Evolutionary conservation across 2,888 invertebrate genomes (phyloP), one percentile per base, ranked within the genome.

Genomic region (Arrhopalites spinosus): DNA sequence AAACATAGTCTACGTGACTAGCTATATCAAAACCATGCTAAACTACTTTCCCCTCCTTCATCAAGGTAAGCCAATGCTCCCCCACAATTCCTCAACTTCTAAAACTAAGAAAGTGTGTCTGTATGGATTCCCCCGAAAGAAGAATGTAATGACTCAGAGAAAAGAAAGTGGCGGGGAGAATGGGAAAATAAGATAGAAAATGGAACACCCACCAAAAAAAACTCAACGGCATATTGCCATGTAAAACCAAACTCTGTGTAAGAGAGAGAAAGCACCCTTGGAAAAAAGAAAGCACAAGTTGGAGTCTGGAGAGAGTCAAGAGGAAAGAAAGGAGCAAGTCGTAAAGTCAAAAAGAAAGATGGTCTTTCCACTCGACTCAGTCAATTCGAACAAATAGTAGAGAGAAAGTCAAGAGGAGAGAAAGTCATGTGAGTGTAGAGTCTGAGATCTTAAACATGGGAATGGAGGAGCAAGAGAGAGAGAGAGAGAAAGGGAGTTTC

Each of bases 371-470:
- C 70, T 70, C 70, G 56, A 30, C 56, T 50, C 56, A 70, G 50
- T 70, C 70, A 56, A 70, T 70, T 70, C 70, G 20, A 56, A 56
- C 70, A 70, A 70, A 70, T 70, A 70, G 70, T 56, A 11, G 3
- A 61, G 56, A 67, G 74, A 43, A 66, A 53, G 70, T 53, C n/a
- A 66, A 66, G 70, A 75, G 25, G 15, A 61, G 59, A 61, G 27
- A 61, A 61, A 61, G 27, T 50, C 50, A 50, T 50, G 25, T 25
- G 25, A 7, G 53, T 53, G 53, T 53, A 17, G 5, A 20, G n/a
- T n/a, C n/a, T n/a, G 20, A 53, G 53, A 20, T 8, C 3, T 3
- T 25, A 25, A 11, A 15, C n/a, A 50, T 50, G 50, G 2, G 30
- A 30, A 5, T 13, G 64, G 68, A 25, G 36, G 17, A 27, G 23